Evolutionary conservation across 2,797 vertebrate species (phyloP).

Genomic region (Cheirogaleus major): DNA sequence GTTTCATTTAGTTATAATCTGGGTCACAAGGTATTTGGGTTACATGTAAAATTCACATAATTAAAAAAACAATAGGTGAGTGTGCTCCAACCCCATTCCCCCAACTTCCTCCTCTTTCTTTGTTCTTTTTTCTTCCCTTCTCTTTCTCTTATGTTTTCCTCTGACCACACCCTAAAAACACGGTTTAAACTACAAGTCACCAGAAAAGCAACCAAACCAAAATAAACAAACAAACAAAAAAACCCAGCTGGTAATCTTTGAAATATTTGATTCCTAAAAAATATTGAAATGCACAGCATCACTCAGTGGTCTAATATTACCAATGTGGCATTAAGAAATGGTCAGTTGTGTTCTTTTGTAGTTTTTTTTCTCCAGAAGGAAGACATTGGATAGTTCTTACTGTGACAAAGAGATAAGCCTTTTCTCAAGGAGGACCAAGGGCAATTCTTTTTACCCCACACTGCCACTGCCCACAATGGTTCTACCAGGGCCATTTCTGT

Average conservation of each 20-base stretch:
- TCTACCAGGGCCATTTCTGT: background rate
- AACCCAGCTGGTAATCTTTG: background rate
- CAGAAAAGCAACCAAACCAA: background rate
- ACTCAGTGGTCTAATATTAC: background rate
- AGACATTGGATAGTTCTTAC: background rate
- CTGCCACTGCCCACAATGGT: background rate
- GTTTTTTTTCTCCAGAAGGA: background rate
- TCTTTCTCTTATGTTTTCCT: background rate
- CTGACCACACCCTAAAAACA: background rate
- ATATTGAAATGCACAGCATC: background rate
- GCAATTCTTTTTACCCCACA: background rate
- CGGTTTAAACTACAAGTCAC: background rate
- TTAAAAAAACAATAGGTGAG: background rate
- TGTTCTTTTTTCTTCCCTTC: background rate
- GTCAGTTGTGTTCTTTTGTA: background rate
- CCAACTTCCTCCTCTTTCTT: background rate
- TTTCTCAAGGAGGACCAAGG: background rate
- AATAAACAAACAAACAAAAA: background rate
- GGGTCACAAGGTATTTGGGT: background rate
- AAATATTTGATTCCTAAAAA: background rate
- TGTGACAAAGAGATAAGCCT: background rate
- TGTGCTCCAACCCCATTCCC: rapidly evolving
- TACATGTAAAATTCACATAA: background rate
- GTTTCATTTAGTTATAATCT: background rate
- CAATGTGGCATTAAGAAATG: background rate